These are phyloP conservation scores for Nibea albiflora DNA, from an alignment of 2,113 vertebrate genomes.

Conservation along the genomic window DNA sequence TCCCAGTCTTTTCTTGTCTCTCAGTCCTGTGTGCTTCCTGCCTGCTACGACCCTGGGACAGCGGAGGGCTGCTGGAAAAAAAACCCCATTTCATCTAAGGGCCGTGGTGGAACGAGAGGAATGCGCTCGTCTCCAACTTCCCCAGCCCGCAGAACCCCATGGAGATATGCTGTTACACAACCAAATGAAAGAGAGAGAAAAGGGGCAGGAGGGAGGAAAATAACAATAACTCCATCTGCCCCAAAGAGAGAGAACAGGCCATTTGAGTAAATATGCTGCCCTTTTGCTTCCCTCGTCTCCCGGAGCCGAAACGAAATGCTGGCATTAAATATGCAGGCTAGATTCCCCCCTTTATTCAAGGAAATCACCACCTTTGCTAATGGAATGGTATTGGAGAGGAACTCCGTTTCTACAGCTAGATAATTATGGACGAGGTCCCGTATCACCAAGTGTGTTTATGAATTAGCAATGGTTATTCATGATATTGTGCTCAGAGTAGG, in stretches of 20 bases:
- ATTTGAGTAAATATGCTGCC: constrained; percentile 64
- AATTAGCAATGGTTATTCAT: constrained; percentile 82
- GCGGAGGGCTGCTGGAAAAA: constrained; percentile 35
- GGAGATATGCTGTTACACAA: constrained; percentile 63
- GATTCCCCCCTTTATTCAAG: constrained; percentile 64
- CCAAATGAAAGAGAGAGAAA: constrained; percentile 57
- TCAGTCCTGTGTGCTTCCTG: constrained; percentile 38
- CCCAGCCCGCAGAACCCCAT: constrained; percentile 52
- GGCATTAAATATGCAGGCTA: constrained; percentile 73
- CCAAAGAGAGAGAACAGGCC: constrained; percentile 54
- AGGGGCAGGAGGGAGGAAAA: constrained; percentile 36
- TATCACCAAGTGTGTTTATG: constrained; percentile 79
- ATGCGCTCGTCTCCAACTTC: constrained; percentile 63
- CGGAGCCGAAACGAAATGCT: constrained; percentile 40
- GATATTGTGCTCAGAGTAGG: constrained; percentile 77
- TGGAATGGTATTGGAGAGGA: constrained; percentile 67
- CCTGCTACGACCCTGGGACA: constrained; percentile 48
- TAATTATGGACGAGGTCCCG: constrained; percentile 76
- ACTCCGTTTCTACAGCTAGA: constrained; percentile 65
- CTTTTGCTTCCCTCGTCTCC: constrained; percentile 58
- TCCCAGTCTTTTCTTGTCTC: constrained; percentile 49
- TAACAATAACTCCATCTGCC: constrained; percentile 67
- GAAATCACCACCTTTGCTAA: constrained; percentile 77
- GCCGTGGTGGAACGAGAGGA: constrained; percentile 67
- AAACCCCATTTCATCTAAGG: constrained; percentile 51